Base-by-base conservation (phyloP, 1,140 invertebrate genomes). In the Cardiocondyla obscurior region DNA sequence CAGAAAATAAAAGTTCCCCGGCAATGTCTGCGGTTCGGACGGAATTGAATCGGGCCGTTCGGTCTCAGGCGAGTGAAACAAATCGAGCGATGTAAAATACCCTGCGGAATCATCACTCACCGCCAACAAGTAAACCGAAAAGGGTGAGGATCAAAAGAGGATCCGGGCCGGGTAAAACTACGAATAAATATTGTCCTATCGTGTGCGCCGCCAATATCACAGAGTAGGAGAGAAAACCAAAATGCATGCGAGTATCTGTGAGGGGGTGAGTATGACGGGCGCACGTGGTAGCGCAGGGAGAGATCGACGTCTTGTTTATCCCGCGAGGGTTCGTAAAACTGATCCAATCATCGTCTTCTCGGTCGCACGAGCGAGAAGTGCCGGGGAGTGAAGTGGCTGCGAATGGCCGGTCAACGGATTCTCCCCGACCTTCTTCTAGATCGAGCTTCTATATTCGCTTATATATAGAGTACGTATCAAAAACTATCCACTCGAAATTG, bases 321-420 rank as follows among this genome's bases (percentile, higher is more conserved):
- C 93, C 93, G 69, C 36, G 90, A 91, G 93, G 91, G 89, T 92
- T 93, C 93, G 90, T 94, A 94, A 94, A 95, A 94, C 91, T 92
- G 93, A 95, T 94, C 94, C 93, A 94, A 94, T 94, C 94, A 94
- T 94, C 85, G 86, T 72, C 42, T 62, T 39, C 42, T 62, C 79
- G 53, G 88, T 85, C 67, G 72, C 77, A 19, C 36, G 44, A 44
- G n/a, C 53, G 30, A 53, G 53, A 25, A 73, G 46, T 51, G 67
- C 42, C 36, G 69, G 58, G 55, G 65, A 81, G n/a, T 64, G 70
- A 65, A 87, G 73, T 81, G 46, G 51, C 74, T 81, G 74, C 44
- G 55, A 87, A 87, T 67, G 60, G 81, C 69, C 60, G 79, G 67
- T 33, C 74, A 70, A 67, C 62, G 46, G 57, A 86, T 86, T 57